Evolutionary conservation across 2,797 vertebrate genomes (phyloP).

Genomic region (Leptoclinus maculatus): DNA sequence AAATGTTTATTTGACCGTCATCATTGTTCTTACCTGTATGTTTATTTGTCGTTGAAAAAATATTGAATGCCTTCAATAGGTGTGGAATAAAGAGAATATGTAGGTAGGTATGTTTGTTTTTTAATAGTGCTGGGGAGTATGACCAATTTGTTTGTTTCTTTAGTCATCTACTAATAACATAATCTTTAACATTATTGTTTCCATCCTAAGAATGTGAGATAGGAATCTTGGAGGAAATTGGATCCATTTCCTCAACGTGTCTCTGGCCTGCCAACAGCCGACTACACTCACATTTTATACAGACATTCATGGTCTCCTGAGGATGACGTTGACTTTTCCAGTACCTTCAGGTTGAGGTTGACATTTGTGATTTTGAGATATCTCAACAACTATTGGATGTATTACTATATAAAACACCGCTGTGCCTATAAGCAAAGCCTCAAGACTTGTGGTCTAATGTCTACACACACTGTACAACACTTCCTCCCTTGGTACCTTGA

Average conservation of each 20-base stretch:
- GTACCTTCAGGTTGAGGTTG: background rate
- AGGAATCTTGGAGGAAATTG: slow-evolving; percentile 44
- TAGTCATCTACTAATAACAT: background rate
- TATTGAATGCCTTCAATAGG: background rate
- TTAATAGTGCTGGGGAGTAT: background rate
- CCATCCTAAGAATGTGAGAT: slow-evolving; percentile 24
- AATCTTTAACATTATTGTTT: slow-evolving; percentile 2
- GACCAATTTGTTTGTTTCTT: background rate
- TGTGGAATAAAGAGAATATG: background rate
- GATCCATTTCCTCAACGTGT: slow-evolving; percentile 37
- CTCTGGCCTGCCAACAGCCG: background rate
- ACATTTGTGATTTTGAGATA: background rate
- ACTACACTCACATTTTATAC: background rate
- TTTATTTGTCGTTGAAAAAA: background rate
- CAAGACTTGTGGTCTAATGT: background rate
- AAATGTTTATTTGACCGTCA: background rate
- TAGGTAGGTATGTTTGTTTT: background rate
- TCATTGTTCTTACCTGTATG: background rate
- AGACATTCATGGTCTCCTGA: background rate
- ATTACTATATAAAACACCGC: background rate
- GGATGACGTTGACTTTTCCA: background rate
- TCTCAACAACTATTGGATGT: no score
- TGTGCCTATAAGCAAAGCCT: background rate
- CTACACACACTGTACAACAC: background rate
- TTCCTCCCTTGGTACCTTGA: background rate